Conservation (phyloP, 1,140 invertebrate species). For the Drosophila novamexicana region DNA sequence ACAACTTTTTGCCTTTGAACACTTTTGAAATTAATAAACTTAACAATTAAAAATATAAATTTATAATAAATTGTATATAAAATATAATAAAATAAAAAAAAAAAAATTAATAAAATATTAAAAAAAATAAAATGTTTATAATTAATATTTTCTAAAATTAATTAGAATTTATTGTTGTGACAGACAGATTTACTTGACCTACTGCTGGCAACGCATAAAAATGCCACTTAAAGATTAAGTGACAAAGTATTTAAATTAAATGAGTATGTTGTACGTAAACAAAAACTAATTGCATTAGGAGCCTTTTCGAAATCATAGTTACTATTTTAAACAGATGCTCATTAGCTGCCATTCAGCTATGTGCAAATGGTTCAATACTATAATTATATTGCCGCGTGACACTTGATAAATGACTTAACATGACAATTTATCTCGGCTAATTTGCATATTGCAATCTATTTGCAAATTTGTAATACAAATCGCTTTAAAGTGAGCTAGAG, state of each 20-base stretch:
- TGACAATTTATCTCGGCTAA: constrained; percentile 25
- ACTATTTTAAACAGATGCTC: constrained; percentile 10
- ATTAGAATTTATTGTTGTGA: background rate
- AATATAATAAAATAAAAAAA: too few species aligned
- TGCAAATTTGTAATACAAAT: constrained; percentile 33
- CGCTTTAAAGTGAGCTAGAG: constrained; percentile 27
- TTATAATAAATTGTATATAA: background rate
- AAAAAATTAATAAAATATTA: background rate
- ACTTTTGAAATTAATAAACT: too few species aligned
- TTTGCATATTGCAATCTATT: constrained; percentile 44
- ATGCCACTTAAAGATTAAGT: constrained; percentile 5
- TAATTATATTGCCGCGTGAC: constrained; percentile 33
- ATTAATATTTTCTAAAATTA: background rate
- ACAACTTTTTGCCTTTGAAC: too few species aligned
- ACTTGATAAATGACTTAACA: constrained; percentile 39
- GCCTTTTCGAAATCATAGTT: constrained; percentile 1
- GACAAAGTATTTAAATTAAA: constrained; percentile 6
- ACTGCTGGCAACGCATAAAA: background rate
- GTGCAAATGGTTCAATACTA: constrained; percentile 31
- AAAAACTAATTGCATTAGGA: background rate
- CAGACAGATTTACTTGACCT: background rate
- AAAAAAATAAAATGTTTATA: background rate
- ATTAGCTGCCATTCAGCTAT: constrained; percentile 21
- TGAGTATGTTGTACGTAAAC: background rate
- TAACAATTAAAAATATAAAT: background rate